phyloP scores from a whole-genome alignment of 1,140 invertebrate genomes.

The Drosophila rhopaloa region DNA sequence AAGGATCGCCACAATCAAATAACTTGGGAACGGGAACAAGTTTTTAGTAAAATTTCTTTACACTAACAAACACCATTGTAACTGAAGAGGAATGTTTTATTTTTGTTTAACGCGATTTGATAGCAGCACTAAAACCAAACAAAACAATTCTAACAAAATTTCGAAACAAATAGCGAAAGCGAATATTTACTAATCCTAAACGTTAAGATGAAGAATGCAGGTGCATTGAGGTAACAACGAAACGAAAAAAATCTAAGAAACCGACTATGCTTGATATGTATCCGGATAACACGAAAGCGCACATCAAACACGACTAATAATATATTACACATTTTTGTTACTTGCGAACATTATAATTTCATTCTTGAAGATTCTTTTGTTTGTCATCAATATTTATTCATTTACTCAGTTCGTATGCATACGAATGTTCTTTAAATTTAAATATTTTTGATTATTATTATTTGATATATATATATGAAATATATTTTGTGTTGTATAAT shows the following conservation, averaged over 20 bases:
- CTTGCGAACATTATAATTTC: constrained; percentile 40
- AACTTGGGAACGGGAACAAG: constrained; percentile 67
- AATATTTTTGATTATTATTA: constrained; percentile 69
- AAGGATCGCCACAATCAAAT: constrained; percentile 58
- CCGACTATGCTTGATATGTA: constrained; percentile 66
- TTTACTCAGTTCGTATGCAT: constrained; percentile 70
- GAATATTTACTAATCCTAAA: constrained; percentile 73
- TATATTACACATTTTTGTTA: constrained; percentile 52
- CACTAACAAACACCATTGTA: constrained; percentile 67
- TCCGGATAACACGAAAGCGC: constrained; percentile 80
- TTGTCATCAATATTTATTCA: constrained; percentile 63
- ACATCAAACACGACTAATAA: constrained; percentile 73
- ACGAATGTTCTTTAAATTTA: constrained; percentile 67
- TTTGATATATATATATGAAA: constrained; percentile 58
- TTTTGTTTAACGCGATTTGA: constrained; percentile 75
- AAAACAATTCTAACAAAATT: constrained; percentile 61
- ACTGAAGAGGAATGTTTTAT: constrained; percentile 46
- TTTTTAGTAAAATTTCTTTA: constrained; percentile 76
- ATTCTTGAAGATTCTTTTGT: constrained; percentile 47
- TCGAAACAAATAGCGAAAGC: constrained; percentile 66
- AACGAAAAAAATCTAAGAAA: constrained; percentile 67
- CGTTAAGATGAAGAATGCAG: constrained; percentile 47
- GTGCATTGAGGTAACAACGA: constrained; percentile 76
- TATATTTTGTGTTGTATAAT: constrained; percentile 81
- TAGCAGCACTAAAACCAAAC: constrained; percentile 67